A percentile compares a stretch with the other conserved stretches of the same genome.
Evolutionary conservation across 2,888 invertebrate genomes (phyloP).

Genomic region (Ophion ventricosus): DNA sequence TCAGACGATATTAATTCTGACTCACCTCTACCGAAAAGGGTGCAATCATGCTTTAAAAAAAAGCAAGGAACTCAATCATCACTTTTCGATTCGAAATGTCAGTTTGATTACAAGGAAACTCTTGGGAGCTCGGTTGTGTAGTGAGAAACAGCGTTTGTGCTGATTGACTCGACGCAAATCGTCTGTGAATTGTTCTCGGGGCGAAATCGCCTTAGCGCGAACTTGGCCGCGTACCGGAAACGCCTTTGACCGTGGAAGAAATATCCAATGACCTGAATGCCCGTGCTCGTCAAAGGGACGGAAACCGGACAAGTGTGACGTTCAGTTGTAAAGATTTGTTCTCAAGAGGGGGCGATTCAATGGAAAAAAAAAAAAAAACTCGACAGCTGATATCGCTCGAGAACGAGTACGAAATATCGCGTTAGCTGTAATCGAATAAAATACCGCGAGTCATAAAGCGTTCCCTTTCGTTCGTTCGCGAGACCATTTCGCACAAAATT

Average conservation of each 20-base stretch:
- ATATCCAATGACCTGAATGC: constrained; percentile 61
- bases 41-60: background rate
- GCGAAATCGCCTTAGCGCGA: constrained; percentile 52
- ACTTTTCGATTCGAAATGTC: background rate
- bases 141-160: constrained; percentile 8
- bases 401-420: background rate
- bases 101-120: background rate
- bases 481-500: background rate
- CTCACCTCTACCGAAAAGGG: background rate
- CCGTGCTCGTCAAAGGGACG: background rate
- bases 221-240: constrained; percentile 58
- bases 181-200: constrained; percentile 43
- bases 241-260: constrained; percentile 56
- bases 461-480: background rate
- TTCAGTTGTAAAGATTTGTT: constrained; percentile 1
- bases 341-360: background rate
- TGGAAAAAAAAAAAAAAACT: background rate
- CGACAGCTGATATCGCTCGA: background rate
- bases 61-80: background rate
- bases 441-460: background rate
- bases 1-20: background rate
- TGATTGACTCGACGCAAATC: constrained; percentile 44
- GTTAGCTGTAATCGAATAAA: background rate
- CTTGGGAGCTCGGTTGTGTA: background rate
- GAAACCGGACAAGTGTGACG: constrained; percentile 51